Base-by-base conservation (phyloP, 2,113 vertebrate genomes). In the Origma solitaria region DNA sequence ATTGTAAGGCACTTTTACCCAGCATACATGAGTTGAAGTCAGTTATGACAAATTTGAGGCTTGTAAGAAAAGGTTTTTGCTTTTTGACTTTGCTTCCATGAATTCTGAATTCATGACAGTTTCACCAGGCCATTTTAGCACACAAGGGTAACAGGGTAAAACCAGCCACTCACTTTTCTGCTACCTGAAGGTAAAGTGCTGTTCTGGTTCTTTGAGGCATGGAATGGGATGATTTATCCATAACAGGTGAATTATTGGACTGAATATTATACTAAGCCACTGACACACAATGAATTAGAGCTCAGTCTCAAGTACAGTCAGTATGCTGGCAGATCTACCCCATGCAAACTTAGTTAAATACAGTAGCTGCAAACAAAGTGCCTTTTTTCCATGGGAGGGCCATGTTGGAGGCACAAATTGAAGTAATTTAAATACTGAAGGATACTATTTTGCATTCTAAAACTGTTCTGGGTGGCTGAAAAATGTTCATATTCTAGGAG, bases 1-100 rank as follows among this genome's bases (percentile, higher is more conserved):
- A 98, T 95, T 94, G 96, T 98, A 98, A 98, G 98, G 98, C 98
- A 98, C 98, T 98, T 98, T 98, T 97, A 98, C 98, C 97, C 97
- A 98, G 98, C 98, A 97, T 97, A 96, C 96, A 96, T 96, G 96
- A 97, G 80, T 93, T 86, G 95, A 94, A 96, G 96, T 94, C 91
- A 97, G 95, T 97, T 89, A 95, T 94, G 95, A 96, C 71, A 94
- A 96, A 95, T 91, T 65, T 83, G 86, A 97, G 82, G 97, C 94
- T 97, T 50, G 21, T 81, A 96, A 94, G 90, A 92, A 93, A 76
- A 90, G 49, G 92, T 73, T 94, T 96, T 93, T 95, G 79, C 90
- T 96, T 96, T 96, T 82, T 94, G 90, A 97, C 88, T 87, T 97
- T 94, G 79, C 93, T 96, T 96, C 96, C 91, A 92, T 80, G 76